Percentiles rank a stretch among this genome's conserved stretches.
These are phyloP conservation scores for Ploceus nigricollis DNA, from an alignment of 2,113 vertebrate genomes.

Conservation along the genomic window DNA sequence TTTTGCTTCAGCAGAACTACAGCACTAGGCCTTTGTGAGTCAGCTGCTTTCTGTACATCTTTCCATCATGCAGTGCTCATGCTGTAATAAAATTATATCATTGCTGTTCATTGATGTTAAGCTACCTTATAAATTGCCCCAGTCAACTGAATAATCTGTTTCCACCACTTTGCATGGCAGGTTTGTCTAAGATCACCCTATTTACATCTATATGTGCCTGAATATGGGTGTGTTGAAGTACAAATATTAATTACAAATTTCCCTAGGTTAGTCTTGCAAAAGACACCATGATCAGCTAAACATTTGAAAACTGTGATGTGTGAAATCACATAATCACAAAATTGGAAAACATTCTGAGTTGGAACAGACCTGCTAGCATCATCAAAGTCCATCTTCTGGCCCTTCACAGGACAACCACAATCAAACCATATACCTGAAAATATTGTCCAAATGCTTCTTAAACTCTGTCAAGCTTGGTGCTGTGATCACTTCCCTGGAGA, in stretches of 20 bases:
- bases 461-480: background rate
- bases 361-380: background rate
- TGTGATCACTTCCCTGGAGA: background rate
- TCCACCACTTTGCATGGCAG: background rate
- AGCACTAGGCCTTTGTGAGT: background rate
- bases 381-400: background rate
- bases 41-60: background rate
- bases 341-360: background rate
- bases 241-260: background rate
- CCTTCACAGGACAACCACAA: background rate
- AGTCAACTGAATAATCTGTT: background rate
- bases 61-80: background rate
- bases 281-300: background rate
- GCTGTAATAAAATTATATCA: background rate
- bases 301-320: background rate
- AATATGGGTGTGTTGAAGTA: background rate
- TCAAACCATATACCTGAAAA: background rate
- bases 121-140: background rate
- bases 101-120: background rate
- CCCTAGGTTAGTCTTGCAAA: background rate
- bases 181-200: background rate
- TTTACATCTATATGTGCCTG: background rate
- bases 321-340: background rate
- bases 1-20: background rate
- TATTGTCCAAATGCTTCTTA: rapidly evolving